phyloP scores from a whole-genome alignment of 2,113 vertebrate species.

The Crotalus viridis region DNA sequence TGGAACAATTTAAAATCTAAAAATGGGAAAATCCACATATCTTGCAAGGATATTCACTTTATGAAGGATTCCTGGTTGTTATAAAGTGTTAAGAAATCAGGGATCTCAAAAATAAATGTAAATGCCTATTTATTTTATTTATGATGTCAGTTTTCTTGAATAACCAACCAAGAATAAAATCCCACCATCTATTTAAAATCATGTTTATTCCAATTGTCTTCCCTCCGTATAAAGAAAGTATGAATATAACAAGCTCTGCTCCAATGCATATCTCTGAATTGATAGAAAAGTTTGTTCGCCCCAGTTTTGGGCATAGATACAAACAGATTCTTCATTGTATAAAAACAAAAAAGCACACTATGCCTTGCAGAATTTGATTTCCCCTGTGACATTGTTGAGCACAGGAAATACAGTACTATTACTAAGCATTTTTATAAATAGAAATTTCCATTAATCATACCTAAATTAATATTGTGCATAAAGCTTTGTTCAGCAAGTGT shows the following conservation, averaged over 20 bases:
- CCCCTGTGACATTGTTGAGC: background rate
- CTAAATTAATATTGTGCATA: background rate
- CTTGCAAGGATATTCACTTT: background rate
- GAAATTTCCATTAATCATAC: background rate
- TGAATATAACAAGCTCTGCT: background rate
- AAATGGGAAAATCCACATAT: background rate
- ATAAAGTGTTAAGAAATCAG: constrained; percentile 6
- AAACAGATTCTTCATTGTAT: background rate
- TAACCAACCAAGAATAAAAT: background rate
- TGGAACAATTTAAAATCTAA: background rate
- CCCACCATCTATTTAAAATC: background rate
- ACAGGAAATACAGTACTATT: background rate
- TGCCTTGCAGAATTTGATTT: background rate
- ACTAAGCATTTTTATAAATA: background rate
- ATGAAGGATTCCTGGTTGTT: background rate
- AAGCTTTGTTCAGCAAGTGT: background rate
- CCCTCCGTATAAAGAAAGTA: background rate
- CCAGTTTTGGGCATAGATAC: background rate
- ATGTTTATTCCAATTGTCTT: background rate
- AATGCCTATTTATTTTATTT: constrained; percentile 21
- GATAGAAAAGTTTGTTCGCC: background rate
- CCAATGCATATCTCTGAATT: background rate
- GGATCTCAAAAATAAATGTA: background rate
- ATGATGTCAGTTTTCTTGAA: constrained; percentile 15
- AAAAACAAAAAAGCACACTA: background rate